A percentile compares a stretch with the other conserved stretches of the same genome.
These are phyloP conservation scores for Geopemphigus sp. DNA, from an alignment of 1,140 invertebrate genomes.

Conservation along the genomic window DNA sequence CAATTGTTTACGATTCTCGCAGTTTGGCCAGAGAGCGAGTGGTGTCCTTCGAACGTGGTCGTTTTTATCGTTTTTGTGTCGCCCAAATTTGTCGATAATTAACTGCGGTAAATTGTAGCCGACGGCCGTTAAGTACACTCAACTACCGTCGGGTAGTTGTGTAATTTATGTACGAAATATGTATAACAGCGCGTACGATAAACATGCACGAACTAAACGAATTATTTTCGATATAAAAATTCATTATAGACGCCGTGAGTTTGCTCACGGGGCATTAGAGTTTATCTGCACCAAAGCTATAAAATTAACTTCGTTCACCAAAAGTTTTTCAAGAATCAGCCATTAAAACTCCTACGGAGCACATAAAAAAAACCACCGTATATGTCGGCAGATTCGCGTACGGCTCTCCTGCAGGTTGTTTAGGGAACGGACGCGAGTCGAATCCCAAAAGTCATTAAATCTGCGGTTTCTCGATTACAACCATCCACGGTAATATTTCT, in stretches of 20 bases:
- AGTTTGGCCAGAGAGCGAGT: too few species aligned
- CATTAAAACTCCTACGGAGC: conserved; percentile 13
- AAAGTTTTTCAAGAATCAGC: conserved; percentile 5
- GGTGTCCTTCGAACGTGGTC: too few species aligned
- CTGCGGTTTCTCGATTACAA: conserved; percentile 27
- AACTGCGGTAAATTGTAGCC: too few species aligned
- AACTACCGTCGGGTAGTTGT: not conserved
- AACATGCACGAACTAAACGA: not conserved
- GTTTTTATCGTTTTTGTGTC: too few species aligned
- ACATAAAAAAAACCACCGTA: conserved; percentile 30
- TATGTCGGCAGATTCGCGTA: not conserved
- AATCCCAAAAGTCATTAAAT: conserved; percentile 43
- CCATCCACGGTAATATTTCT: conserved; percentile 23
- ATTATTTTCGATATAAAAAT: not conserved
- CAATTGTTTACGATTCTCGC: too few species aligned
- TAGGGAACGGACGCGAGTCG: conserved; percentile 10
- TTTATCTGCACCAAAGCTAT: conserved; percentile 16
- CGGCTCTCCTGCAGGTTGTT: not conserved
- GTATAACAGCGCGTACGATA: too few species aligned
- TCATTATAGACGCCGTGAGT: not conserved
- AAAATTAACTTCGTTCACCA: not conserved
- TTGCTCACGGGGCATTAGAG: not conserved
- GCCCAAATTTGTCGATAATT: too few species aligned
- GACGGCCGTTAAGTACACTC: too few species aligned
- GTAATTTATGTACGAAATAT: not conserved